Conservation (phyloP, 2,888 invertebrate species). For the Dendrolimus pini region DNA sequence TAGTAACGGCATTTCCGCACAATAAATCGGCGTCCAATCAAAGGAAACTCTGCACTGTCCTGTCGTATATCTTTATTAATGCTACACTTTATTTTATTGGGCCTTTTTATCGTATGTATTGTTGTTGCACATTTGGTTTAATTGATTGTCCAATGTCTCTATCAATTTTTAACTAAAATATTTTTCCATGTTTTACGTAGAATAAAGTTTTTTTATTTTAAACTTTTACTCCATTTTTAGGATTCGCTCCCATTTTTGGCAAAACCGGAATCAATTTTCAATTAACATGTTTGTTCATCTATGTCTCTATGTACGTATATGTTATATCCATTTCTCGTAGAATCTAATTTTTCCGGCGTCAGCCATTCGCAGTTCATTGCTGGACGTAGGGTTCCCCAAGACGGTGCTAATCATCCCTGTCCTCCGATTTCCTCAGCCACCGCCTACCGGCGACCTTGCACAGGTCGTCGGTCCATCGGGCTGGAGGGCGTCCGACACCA, state of each 20-base stretch:
- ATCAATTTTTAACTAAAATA: not conserved
- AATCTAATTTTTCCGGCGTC: no score
- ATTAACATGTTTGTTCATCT: no score
- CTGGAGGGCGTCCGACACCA: no score
- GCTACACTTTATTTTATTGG: slow-evolving; percentile 72
- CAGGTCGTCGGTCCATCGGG: no score
- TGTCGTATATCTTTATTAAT: slow-evolving; percentile 71
- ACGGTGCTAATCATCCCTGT: no score
- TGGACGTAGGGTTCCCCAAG: no score
- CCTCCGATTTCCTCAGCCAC: no score
- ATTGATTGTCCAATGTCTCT: slow-evolving; percentile 28
- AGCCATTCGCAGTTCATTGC: no score
- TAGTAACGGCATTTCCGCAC: slow-evolving; percentile 75
- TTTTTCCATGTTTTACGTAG: not conserved
- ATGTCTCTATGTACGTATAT: no score
- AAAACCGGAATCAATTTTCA: not conserved
- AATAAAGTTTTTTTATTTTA: not conserved
- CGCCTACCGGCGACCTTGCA: no score
- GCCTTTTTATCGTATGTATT: slow-evolving; percentile 61
- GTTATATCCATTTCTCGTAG: no score
- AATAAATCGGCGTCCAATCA: slow-evolving; percentile 76
- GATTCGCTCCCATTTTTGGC: not conserved
- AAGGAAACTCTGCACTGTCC: slow-evolving; percentile 56
- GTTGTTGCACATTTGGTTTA: slow-evolving; percentile 55
- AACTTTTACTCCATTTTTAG: not conserved